Evolutionary conservation across 2,888 invertebrate species (phyloP), one percentile per base, ranked within the genome.

Genomic region (Formica aserva): DNA sequence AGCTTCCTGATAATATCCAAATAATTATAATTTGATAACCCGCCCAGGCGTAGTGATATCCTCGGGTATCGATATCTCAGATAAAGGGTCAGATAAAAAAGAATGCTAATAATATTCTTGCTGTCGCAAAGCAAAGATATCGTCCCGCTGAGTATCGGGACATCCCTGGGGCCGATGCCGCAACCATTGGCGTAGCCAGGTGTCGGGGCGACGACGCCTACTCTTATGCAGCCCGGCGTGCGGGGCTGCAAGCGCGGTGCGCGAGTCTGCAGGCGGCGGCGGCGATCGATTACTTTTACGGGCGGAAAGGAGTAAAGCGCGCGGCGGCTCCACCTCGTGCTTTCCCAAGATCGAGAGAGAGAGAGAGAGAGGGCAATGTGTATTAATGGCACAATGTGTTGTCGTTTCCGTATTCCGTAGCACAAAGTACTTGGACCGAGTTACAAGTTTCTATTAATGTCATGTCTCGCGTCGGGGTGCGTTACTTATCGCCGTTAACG

Each of bases 281-380:
- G 45, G 89, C 86, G 84, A 90, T 90, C 90, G 90, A 90, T 90
- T 90, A 88, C 87, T 87, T 88, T 89, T 88, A 89, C 88, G 86
- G 85, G 85, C 78, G 83, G 77, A 85, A 84, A 87, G 84, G 83
- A 69, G 83, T 69, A 83, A 87, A 89, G 82, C 86, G 86, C 81
- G 83, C 83, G 69, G 72, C 77, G 35, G 1, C 86, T 87, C 62
- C 81, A 60, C 65, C 82, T 66, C 80, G 83, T 87, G 85, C 82
- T 74, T 85, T 65, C 72, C 67, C 88, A 88, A 88, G 88, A 83
- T 86, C 8, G n/a, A 52, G n/a, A 52, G 48, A 52, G n/a, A 52
- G n/a, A 52, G n/a, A 52, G 48, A 52, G 48, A 52, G n/a, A 45
- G 45, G 15, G 15, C 41, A 13, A 41, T 13, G 26, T n/a, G 67